These are phyloP conservation scores for Seladonia tumulorum DNA, from an alignment of 2,888 invertebrate species.

Conservation along the genomic window DNA sequence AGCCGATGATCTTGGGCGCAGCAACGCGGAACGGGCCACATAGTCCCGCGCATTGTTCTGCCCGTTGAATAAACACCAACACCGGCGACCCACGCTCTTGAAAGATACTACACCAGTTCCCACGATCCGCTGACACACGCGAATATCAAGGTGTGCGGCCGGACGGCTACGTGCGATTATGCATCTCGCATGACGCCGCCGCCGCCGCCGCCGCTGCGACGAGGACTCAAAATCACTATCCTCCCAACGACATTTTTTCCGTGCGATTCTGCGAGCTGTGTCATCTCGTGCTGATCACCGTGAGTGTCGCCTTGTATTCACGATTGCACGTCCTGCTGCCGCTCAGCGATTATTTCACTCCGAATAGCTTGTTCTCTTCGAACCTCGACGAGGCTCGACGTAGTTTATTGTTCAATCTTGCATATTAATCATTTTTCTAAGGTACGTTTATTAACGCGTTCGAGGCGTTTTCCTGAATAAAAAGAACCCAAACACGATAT, in stretches of 20 bases:
- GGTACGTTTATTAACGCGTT: too few species aligned
- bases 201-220: background rate
- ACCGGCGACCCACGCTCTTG: constrained; percentile 79
- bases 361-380: too few species aligned
- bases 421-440: too few species aligned
- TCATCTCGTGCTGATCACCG: background rate
- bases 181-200: constrained; percentile 60
- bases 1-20: constrained; percentile 77
- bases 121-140: constrained; percentile 79
- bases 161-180: constrained; percentile 46
- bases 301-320: too few species aligned
- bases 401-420: too few species aligned
- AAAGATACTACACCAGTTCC: constrained; percentile 82
- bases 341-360: too few species aligned
- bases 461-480: too few species aligned
- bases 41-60: constrained; percentile 81
- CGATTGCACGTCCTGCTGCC: background rate
- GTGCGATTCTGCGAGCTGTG: background rate
- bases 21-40: constrained; percentile 82
- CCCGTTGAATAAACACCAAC: constrained; percentile 81
- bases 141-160: constrained; percentile 75
- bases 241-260: background rate
- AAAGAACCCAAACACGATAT: too few species aligned
- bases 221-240: constrained; percentile 44
- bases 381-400: too few species aligned